These are phyloP conservation scores for Stigmatopora argus DNA, from an alignment of 2,113 vertebrate genomes.

Conservation along the genomic window DNA sequence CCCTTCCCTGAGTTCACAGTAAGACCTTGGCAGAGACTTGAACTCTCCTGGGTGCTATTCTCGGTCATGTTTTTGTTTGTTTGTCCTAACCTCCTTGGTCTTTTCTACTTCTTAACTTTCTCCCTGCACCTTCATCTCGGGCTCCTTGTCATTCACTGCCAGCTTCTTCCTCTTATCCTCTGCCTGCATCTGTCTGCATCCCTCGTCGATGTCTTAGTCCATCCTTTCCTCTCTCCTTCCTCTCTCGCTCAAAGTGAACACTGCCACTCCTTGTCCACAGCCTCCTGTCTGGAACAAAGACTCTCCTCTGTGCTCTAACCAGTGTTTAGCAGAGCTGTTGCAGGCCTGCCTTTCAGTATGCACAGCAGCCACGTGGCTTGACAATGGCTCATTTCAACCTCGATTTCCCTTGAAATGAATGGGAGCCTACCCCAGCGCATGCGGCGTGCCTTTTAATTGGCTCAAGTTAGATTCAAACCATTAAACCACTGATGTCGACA, in stretches of 20 bases:
- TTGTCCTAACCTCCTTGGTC: constrained; percentile 9
- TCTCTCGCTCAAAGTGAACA: constrained; percentile 55
- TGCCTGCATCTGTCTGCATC: constrained; percentile 48
- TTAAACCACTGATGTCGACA: constrained; percentile 74
- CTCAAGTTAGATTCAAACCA: constrained; percentile 70
- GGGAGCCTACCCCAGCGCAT: constrained; percentile 60
- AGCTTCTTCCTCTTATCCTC: constrained; percentile 39
- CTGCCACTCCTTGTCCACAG: constrained; percentile 54
- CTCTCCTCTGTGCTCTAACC: constrained; percentile 55
- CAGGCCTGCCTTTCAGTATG: constrained; percentile 54
- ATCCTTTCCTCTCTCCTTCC: constrained; percentile 54
- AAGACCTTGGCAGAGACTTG: background rate
- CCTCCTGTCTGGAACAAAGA: constrained; percentile 39
- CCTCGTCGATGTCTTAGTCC: constrained; percentile 24
- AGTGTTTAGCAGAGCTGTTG: constrained; percentile 49
- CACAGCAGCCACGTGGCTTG: constrained; percentile 63
- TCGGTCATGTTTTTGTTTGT: background rate
- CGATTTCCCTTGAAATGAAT: constrained; percentile 73
- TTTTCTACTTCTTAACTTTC: constrained; percentile 27
- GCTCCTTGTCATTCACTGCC: constrained; percentile 51
- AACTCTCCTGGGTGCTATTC: background rate
- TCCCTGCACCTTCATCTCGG: constrained; percentile 23
- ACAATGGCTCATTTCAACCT: constrained; percentile 74
- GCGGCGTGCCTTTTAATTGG: constrained; percentile 70
- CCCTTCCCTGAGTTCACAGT: background rate